These are phyloP conservation scores for Chorisops tibialis DNA, from an alignment of 2,888 invertebrate genomes.

Conservation along the genomic window DNA sequence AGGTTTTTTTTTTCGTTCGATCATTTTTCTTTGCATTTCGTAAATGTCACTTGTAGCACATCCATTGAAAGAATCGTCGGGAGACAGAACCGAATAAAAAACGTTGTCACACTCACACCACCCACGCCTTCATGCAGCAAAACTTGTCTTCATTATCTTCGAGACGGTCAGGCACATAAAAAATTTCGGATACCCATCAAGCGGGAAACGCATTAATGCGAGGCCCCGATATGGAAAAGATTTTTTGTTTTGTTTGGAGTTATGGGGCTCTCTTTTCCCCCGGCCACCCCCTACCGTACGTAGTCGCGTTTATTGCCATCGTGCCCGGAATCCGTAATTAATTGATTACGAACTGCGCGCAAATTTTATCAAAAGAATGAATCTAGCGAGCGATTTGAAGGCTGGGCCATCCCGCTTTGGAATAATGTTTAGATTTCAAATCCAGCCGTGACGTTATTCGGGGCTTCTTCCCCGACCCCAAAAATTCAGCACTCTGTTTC, in stretches of 20 bases:
- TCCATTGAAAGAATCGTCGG: too few species aligned
- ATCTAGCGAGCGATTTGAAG: too few species aligned
- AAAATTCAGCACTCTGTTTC: too few species aligned
- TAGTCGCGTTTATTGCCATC: slow-evolving; percentile 4
- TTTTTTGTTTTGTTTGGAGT: not conserved
- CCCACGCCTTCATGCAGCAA: slow-evolving; percentile 7
- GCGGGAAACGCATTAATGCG: not conserved
- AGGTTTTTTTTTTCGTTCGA: not conserved
- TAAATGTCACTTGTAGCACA: slow-evolving; percentile 2
- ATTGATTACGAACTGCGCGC: slow-evolving; percentile 12
- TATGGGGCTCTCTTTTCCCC: not conserved
- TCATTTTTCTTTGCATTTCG: not conserved
- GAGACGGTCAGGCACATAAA: not conserved
- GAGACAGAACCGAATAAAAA: not conserved
- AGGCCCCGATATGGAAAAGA: not conserved
- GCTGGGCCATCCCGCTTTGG: too few species aligned
- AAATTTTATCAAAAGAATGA: too few species aligned
- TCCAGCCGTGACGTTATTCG: too few species aligned
- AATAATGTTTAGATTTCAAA: too few species aligned
- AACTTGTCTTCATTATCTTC: slow-evolving; percentile 18
- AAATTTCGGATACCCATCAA: not conserved
- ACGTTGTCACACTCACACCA: not conserved
- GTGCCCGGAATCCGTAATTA: slow-evolving; percentile 10
- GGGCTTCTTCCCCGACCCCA: too few species aligned
- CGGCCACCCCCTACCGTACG: not conserved